Evolutionary conservation across 2,888 invertebrate genomes (phyloP).

Genomic region (Dione vanillae): DNA sequence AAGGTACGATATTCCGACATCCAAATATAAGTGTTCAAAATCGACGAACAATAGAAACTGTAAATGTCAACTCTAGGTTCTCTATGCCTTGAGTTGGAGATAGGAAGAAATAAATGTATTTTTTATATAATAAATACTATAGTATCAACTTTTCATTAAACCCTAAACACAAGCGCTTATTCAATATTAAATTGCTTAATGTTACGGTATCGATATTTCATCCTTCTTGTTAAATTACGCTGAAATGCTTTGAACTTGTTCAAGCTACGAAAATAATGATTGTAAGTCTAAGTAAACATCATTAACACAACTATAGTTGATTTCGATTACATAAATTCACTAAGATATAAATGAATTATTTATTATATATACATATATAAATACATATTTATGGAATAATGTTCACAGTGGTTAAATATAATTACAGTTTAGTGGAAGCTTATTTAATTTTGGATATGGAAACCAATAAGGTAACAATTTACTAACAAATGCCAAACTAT

Average conservation of each 20-base stretch:
- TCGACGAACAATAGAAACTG: no score
- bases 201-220: not conserved
- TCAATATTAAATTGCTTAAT: no score
- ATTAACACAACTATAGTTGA: not conserved
- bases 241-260: not conserved
- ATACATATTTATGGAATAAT: not conserved
- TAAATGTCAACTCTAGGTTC: no score
- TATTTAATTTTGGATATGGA: not conserved
- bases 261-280: not conserved
- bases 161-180: not conserved
- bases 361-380: not conserved
- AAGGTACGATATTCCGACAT: no score
- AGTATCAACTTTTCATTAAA: not conserved
- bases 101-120: no score
- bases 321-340: no score
- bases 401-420: not conserved
- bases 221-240: not conserved
- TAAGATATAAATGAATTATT: not conserved
- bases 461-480: slow-evolving; percentile 1
- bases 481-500: slow-evolving; percentile 18
- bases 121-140: no score
- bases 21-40: no score
- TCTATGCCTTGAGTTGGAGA: no score
- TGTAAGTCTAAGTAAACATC: not conserved
- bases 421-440: not conserved